Percentiles rank a stretch among this genome's conserved stretches.
Evolutionary conservation across 2,888 invertebrate genomes (phyloP).

Genomic region (Cenopis cana): DNA sequence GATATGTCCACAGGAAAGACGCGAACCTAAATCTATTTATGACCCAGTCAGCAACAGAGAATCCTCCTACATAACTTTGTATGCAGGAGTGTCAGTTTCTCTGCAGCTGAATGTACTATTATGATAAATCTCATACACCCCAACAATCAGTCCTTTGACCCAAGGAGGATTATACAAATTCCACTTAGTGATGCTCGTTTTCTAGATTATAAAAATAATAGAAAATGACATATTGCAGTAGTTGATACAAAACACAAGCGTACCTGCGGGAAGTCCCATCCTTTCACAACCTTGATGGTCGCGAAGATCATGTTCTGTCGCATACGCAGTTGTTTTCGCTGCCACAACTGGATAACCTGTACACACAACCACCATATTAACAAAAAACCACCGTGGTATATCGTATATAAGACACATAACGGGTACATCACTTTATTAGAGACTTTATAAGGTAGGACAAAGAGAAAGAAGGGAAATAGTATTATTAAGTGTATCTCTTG

Average conservation of each 20-base stretch:
- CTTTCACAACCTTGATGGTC: slow-evolving; percentile 98
- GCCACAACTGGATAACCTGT: slow-evolving; percentile 94
- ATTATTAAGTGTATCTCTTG: not conserved
- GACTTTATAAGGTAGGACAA: not conserved
- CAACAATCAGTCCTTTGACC: too few species aligned
- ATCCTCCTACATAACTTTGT: too few species aligned
- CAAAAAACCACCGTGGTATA: not conserved
- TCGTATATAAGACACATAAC: not conserved
- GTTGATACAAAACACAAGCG: slow-evolving; percentile 44
- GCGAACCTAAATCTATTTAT: too few species aligned
- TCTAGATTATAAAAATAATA: too few species aligned
- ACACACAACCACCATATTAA: slow-evolving; percentile 26
- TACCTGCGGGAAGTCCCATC: slow-evolving; percentile 93
- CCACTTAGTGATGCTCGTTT: too few species aligned
- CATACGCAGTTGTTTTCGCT: slow-evolving; percentile 96
- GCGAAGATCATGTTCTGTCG: slow-evolving; percentile 99
- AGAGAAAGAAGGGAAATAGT: not conserved
- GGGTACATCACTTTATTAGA: not conserved
- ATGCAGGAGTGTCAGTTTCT: too few species aligned
- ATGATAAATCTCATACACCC: too few species aligned
- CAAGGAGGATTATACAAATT: too few species aligned
- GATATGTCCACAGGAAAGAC: too few species aligned
- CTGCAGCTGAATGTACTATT: too few species aligned
- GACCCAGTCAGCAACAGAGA: too few species aligned
- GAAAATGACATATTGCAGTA: too few species aligned